phyloP scores from a whole-genome alignment of 2,888 invertebrate species.

The Eupithecia pulchellata region DNA sequence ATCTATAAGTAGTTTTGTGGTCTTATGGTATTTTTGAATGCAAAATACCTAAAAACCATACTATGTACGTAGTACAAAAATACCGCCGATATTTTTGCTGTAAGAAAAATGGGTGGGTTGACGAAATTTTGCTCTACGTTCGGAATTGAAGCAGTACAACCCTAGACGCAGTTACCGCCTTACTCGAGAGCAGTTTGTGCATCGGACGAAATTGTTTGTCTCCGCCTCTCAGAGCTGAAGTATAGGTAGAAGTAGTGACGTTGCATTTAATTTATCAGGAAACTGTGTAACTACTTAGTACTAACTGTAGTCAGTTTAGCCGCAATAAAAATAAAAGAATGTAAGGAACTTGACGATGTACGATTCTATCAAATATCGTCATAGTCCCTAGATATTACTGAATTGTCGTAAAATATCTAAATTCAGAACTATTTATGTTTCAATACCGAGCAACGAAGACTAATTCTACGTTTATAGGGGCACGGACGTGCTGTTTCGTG shows the following conservation, averaged over 20 bases:
- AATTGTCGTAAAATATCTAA: neutral
- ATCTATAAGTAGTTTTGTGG: too few species aligned
- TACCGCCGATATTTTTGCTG: neutral
- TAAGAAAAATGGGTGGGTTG: neutral
- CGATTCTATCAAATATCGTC: neutral
- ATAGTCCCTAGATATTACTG: neutral
- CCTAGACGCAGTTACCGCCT: constrained; percentile 8
- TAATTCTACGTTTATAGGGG: neutral
- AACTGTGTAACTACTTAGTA: neutral
- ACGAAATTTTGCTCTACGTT: neutral
- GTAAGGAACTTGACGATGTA: neutral
- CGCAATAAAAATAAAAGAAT: neutral
- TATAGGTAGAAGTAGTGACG: constrained; percentile 45
- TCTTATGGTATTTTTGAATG: neutral
- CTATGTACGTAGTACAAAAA: neutral
- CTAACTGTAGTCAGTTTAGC: neutral
- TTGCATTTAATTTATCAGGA: constrained; percentile 28
- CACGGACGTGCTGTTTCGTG: constrained; percentile 16
- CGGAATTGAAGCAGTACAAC: neutral
- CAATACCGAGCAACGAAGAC: neutral
- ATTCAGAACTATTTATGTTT: neutral
- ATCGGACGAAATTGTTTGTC: constrained; percentile 64
- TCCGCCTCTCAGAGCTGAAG: constrained; percentile 46
- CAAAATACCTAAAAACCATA: neutral
- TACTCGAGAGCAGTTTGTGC: constrained; percentile 59